Base-by-base conservation (phyloP, 1,140 invertebrate species). In the Colletes latitarsis region DNA sequence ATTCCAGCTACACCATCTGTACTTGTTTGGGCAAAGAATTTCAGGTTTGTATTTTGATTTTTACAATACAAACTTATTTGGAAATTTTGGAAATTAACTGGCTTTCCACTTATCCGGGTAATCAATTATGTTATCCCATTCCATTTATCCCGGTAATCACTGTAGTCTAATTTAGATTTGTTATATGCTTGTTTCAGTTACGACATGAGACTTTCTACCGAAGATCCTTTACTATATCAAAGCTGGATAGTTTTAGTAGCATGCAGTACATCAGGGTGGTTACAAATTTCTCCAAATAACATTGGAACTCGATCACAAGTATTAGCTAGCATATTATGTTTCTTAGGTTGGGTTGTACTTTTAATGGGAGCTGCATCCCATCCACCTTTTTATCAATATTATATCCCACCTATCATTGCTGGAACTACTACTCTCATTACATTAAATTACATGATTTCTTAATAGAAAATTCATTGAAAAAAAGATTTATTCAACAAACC, bases 21-120 rank as follows among this genome's bases (percentile, higher is more conserved):
- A 17, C 81, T 94, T 4, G 91, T 93, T 39, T 94, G 94, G 94
- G 93, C 93, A 6, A 93, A 93, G 87, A 94, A 94, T 88, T 89
- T 88, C 71, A 88, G 85, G 86, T 89, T 62, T 75, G 17, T 19
- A 46, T 68, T 74, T 9, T 46, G 57, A 57, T 82, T 69, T 57
- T 49, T 60, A 21, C 74, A 71, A 41, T 39, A 74, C 21, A 63
- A 63, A 53, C 64, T 46, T 63, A 15, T 49, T 74, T 49, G 10
- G 17, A 70, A 63, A 21, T 30, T 30, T 30, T 30, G 30, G 30
- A 30, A 30, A 30, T 30, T 30, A 30, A 30, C 30, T n/a, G n/a
- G n/a, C n/a, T n/a, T n/a, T n/a, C n/a, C n/a, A n/a, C n/a, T n/a
- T n/a, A n/a, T n/a, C n/a, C n/a, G n/a, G n/a, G n/a, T n/a, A n/a